A percentile compares a stretch with the other conserved stretches of the same genome.
Conservation (phyloP, 2,797 vertebrate genomes). For the Macrochelys suwanniensis region DNA sequence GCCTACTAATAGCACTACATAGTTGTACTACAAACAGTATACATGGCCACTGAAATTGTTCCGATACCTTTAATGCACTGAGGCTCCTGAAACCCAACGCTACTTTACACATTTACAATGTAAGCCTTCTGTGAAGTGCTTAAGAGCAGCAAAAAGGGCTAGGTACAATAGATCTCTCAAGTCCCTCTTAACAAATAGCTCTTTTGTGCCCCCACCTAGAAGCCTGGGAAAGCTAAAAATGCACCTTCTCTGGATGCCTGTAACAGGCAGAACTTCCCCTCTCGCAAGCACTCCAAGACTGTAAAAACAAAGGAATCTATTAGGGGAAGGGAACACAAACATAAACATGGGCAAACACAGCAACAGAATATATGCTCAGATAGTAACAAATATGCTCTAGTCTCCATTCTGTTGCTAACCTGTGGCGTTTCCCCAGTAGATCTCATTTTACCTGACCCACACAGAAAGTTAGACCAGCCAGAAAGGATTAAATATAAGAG, state of each 20-base stretch:
- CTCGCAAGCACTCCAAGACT: background rate
- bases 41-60: background rate
- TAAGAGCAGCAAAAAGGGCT: background rate
- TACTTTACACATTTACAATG: background rate
- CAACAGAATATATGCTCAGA: too few species aligned
- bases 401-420: background rate
- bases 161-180: background rate
- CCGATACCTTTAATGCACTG: background rate
- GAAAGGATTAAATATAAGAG: background rate
- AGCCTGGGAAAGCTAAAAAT: background rate
- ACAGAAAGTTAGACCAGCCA: background rate
- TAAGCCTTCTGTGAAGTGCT: background rate
- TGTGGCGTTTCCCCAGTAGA: background rate
- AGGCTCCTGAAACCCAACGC: background rate
- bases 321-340: too few species aligned
- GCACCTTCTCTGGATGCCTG: background rate
- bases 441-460: background rate
- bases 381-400: background rate
- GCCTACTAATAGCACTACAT: background rate
- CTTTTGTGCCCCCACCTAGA: background rate
- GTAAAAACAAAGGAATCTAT: too few species aligned
- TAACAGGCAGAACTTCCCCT: background rate
- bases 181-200: background rate
- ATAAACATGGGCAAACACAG: too few species aligned
- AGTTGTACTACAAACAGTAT: background rate